Percentiles rank a stretch among this genome's conserved stretches.
Evolutionary conservation across 2,797 vertebrate species (phyloP).

Genomic region (Tenualosa thibaudeaui): DNA sequence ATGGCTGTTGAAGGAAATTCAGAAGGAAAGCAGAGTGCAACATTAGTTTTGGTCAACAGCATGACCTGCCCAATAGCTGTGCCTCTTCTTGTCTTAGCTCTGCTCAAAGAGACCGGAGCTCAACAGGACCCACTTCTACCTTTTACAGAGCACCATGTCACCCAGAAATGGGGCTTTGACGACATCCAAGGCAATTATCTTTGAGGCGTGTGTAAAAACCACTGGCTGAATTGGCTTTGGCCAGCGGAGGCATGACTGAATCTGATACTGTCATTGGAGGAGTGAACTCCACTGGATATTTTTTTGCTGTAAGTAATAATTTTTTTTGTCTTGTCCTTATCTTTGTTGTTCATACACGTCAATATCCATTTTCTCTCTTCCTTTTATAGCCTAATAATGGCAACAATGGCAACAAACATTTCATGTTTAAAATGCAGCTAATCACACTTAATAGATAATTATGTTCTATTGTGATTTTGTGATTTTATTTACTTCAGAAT

Average conservation of each 20-base stretch:
- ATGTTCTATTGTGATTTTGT: no score
- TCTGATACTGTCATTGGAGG: slow-evolving; percentile 77
- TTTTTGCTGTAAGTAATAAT: slow-evolving; percentile 73
- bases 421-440: neutral
- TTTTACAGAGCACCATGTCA: slow-evolving; percentile 68
- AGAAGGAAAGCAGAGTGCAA: neutral
- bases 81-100: slow-evolving; percentile 47
- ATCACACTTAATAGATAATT: neutral
- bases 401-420: neutral
- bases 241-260: slow-evolving; percentile 63
- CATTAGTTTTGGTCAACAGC: slow-evolving; percentile 38
- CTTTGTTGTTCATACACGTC: neutral
- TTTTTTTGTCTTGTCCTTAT: neutral
- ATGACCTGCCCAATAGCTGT: slow-evolving; percentile 52
- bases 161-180: slow-evolving; percentile 75
- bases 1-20: neutral
- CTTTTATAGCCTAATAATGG: neutral
- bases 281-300: slow-evolving; percentile 61
- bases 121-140: slow-evolving; percentile 49
- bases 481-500: neutral
- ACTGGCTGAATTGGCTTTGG: slow-evolving; percentile 77
- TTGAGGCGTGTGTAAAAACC: slow-evolving; percentile 71
- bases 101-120: slow-evolving; percentile 36
- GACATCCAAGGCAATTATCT: slow-evolving; percentile 60
- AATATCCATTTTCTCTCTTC: neutral